These are phyloP conservation scores for Stenodema calcarata DNA, from an alignment of 2,888 invertebrate genomes.

Conservation along the genomic window DNA sequence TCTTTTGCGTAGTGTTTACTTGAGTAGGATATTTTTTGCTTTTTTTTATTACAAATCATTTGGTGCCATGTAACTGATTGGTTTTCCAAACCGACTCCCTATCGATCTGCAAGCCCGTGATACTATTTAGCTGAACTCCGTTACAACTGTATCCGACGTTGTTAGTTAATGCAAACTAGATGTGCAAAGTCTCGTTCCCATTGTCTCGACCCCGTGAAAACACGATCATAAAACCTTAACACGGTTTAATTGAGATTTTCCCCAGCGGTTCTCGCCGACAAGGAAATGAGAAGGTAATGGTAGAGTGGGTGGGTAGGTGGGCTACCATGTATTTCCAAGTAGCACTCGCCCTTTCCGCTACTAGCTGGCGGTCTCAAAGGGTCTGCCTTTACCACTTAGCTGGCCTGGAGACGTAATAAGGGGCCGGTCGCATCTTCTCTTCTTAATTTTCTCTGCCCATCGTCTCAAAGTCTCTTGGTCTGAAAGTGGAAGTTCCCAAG, in stretches of 20 bases:
- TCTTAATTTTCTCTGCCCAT: not conserved
- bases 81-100: too few relatives aligned
- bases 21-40: too few relatives aligned
- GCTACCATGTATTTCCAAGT: not conserved
- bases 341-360: not conserved
- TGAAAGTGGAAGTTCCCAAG: not conserved
- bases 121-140: not conserved
- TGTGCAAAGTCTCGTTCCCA: not conserved
- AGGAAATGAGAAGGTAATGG: not conserved
- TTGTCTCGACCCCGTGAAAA: not conserved
- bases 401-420: not conserved
- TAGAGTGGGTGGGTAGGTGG: not conserved
- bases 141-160: not conserved
- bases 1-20: too few relatives aligned
- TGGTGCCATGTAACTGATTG: too few relatives aligned
- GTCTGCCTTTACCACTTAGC: not conserved
- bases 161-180: not conserved
- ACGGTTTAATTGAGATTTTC: not conserved
- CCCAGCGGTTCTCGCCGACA: not conserved
- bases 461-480: not conserved
- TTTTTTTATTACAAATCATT: too few relatives aligned
- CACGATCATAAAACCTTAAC: not conserved
- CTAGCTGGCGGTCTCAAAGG: not conserved
- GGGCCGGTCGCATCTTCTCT: not conserved
- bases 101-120: not conserved